phyloP scores from a whole-genome alignment of 92 coral and sea anemone species.

The Epizoanthus stellaris region DNA sequence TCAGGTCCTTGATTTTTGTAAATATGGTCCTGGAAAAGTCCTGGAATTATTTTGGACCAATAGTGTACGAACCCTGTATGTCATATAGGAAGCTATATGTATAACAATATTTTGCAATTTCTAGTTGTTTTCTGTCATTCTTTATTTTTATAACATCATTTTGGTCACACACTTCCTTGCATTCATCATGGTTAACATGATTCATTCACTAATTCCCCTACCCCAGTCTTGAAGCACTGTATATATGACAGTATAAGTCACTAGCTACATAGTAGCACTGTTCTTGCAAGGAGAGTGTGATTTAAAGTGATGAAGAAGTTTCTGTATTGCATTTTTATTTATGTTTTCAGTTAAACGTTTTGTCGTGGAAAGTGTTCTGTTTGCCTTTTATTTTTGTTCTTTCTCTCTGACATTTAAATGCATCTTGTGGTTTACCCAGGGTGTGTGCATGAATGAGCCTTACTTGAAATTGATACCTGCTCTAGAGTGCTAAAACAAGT shows the following conservation, averaged over 20 bases:
- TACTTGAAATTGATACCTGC: background rate
- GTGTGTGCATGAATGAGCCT: conserved; percentile 19
- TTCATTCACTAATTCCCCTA: too few species aligned
- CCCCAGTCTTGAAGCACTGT: too few species aligned
- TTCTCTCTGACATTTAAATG: conserved; percentile 17
- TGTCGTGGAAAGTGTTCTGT: conserved; percentile 26
- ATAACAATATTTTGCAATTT: background rate
- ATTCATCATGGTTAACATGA: background rate
- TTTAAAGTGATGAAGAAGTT: conserved; percentile 17
- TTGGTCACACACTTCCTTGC: conserved; percentile 39
- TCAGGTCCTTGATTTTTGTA: too few species aligned
- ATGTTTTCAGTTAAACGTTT: conserved; percentile 27
- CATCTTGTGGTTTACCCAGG: conserved; percentile 6
- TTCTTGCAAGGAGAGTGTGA: conserved; percentile 30
- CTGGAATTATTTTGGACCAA: too few species aligned
- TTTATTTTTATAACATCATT: conserved; percentile 14
- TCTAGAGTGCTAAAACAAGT: background rate
- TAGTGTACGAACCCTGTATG: too few species aligned
- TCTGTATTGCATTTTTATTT: conserved; percentile 18
- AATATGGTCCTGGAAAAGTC: too few species aligned
- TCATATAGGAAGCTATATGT: too few species aligned
- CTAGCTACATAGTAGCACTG: background rate
- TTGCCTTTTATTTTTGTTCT: conserved; percentile 23
- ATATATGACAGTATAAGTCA: background rate
- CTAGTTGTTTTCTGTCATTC: background rate